These are phyloP conservation scores for Lucilia cuprina DNA, from an alignment of 1,140 invertebrate species.

Conservation along the genomic window DNA sequence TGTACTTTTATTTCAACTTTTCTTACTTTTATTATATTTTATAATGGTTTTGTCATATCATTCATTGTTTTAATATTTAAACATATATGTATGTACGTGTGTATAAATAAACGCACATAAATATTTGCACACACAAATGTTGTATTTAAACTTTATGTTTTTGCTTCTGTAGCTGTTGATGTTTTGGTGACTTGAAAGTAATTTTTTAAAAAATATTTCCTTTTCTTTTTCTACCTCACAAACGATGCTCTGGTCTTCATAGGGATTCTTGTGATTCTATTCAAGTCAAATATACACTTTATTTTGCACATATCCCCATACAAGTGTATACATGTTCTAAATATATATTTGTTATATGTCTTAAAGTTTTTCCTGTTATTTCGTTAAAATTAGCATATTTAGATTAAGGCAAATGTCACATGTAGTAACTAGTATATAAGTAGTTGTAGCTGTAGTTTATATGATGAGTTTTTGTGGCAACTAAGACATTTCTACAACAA, in stretches of 20 bases:
- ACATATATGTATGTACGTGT: background rate
- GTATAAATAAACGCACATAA: background rate
- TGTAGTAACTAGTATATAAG: background rate
- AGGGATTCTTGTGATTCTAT: background rate
- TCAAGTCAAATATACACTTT: background rate
- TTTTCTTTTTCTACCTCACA: background rate
- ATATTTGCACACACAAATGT: background rate
- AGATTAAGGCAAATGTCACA: slow-evolving; percentile 33
- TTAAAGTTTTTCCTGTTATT: slow-evolving; percentile 24
- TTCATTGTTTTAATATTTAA: background rate
- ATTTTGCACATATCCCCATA: background rate
- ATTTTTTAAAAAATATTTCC: slow-evolving; percentile 28
- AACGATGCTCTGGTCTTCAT: background rate
- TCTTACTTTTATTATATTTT: slow-evolving; percentile 21
- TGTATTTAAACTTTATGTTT: background rate
- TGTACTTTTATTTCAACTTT: background rate
- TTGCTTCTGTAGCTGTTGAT: background rate
- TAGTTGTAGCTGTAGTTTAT: background rate
- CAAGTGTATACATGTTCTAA: no score
- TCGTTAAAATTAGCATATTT: slow-evolving; percentile 35
- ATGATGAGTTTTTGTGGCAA: slow-evolving; percentile 27
- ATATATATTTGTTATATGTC: background rate
- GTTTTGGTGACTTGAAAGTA: slow-evolving; percentile 26
- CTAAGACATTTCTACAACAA: background rate
- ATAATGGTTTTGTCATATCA: slow-evolving; percentile 33